Evolutionary conservation across 2,113 vertebrate genomes (phyloP).

Genomic region (Sapayoa aenigma): DNA sequence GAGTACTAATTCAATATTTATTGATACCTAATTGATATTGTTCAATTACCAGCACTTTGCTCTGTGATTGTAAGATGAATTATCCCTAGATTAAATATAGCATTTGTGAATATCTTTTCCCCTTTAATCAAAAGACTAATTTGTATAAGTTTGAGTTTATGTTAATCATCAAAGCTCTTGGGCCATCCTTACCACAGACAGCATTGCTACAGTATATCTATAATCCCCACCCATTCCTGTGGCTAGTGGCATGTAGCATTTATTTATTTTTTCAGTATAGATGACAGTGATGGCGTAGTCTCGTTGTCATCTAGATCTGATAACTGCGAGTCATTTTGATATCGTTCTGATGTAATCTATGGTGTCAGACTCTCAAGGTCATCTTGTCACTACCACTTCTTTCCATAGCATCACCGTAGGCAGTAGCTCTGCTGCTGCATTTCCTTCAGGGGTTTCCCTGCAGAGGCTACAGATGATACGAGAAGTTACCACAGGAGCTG

Average conservation of each 20-base stretch:
- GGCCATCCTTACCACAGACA: background rate
- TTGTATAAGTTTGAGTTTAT: background rate
- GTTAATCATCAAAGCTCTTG: background rate
- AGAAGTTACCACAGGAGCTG: background rate
- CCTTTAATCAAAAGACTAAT: background rate
- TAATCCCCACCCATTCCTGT: background rate
- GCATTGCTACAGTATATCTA: background rate
- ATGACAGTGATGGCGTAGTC: slow-evolving; percentile 36
- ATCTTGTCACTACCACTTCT: slow-evolving; percentile 51
- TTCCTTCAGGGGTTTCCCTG: slow-evolving; percentile 5
- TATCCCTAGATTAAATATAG: background rate
- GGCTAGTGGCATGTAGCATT: background rate
- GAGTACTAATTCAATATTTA: background rate
- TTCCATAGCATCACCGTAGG: background rate
- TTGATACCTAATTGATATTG: background rate
- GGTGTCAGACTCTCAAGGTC: slow-evolving; percentile 56
- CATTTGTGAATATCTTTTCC: background rate
- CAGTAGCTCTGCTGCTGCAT: slow-evolving; percentile 12
- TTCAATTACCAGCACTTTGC: background rate
- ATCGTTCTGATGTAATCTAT: slow-evolving; percentile 55
- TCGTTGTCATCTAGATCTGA: slow-evolving; percentile 63
- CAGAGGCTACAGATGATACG: background rate
- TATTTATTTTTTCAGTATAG: slow-evolving; percentile 48
- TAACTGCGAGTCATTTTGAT: slow-evolving; percentile 42
- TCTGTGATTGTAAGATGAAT: background rate